Base-by-base conservation (phyloP, 2,797 vertebrate genomes). In the Sebastes baramenuke region DNA sequence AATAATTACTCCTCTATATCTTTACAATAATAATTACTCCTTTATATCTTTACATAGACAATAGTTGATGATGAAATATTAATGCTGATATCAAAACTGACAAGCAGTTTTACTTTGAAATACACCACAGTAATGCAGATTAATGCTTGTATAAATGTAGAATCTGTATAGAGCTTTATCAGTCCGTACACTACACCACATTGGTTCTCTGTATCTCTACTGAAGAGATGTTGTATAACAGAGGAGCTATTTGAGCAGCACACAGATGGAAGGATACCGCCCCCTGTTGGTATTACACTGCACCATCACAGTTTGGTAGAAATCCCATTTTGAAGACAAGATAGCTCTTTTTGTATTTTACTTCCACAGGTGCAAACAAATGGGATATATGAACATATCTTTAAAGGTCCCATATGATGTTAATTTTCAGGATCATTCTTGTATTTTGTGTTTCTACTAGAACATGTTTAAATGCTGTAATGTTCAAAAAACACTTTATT, bases 241-340 rank as follows among this genome's bases (percentile, higher is more conserved):
- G 30, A 65, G 34, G 56, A 46, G 27, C 32, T 11, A 29, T 16
- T 42, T 25, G 10, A 74, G 8, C 52, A 11, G n/a, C 10, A 6
- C 62, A 81, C 36, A 22, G 5, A 25, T 77, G 68, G 89, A 30
- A 29, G 60, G 34, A 84, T 3, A 71, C 80, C 72, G 90, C 92
- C 91, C 78, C 82, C 91, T 84, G 88, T 95, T n/a, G 95, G 59
- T 6, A 92, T 0, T 2, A 16, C 58, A 6, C 32, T 27, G 52
- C 30, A 65, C 22, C 58, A 9, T 6, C 54, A 32, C 0, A 8
- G 14, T n/a, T 20, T 4, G 32, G 13, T 6, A 4, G 11, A 12
- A 20, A 46, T 27, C 22, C 38, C 25, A 7, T 34, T 13, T 25
- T 36, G 2, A 22, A 77, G 20, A 59, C 25, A 52, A 24, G 7